Conservation (phyloP, 1,140 invertebrate species). For the Maconellicoccus hirsutus region DNA sequence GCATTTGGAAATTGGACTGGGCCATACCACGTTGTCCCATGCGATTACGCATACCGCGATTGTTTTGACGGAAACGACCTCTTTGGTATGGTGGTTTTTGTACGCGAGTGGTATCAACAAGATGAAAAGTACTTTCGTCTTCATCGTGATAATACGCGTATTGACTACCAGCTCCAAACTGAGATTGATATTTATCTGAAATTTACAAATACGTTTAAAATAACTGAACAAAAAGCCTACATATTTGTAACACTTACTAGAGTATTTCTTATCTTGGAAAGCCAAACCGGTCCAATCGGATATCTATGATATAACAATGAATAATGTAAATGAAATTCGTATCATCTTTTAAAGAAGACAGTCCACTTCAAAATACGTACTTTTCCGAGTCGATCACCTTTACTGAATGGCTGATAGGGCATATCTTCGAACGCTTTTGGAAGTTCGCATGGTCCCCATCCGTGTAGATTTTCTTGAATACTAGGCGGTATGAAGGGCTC, state of each 20-base stretch:
- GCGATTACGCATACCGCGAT: constrained; percentile 66
- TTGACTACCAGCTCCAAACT: constrained; percentile 86
- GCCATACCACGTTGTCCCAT: constrained; percentile 59
- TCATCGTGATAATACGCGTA: constrained; percentile 98
- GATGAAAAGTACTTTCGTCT: constrained; percentile 95
- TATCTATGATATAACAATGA: constrained; percentile 46
- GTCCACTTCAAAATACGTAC: constrained; percentile 40
- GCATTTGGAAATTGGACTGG: constrained; percentile 45
- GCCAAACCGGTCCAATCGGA: constrained; percentile 95
- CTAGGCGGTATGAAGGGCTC: constrained; percentile 50
- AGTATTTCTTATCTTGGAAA: constrained; percentile 88
- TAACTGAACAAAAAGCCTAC: neutral
- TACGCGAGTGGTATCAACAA: constrained; percentile 86
- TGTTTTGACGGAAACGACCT: constrained; percentile 63
- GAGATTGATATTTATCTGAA: constrained; percentile 87
- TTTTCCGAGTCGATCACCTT: constrained; percentile 91
- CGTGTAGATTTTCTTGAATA: constrained; percentile 78
- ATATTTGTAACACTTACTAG: constrained; percentile 53
- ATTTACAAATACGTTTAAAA: constrained; percentile 28
- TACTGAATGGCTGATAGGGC: constrained; percentile 96
- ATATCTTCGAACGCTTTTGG: constrained; percentile 94
- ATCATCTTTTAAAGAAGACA: neutral
- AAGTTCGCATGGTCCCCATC: constrained; percentile 92
- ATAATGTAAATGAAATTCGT: neutral
- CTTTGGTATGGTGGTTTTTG: constrained; percentile 85